A percentile compares a stretch with the other conserved stretches of the same genome.
Evolutionary conservation across 2,113 vertebrate species (phyloP).

Genomic region (Brevimyrus niger): DNA sequence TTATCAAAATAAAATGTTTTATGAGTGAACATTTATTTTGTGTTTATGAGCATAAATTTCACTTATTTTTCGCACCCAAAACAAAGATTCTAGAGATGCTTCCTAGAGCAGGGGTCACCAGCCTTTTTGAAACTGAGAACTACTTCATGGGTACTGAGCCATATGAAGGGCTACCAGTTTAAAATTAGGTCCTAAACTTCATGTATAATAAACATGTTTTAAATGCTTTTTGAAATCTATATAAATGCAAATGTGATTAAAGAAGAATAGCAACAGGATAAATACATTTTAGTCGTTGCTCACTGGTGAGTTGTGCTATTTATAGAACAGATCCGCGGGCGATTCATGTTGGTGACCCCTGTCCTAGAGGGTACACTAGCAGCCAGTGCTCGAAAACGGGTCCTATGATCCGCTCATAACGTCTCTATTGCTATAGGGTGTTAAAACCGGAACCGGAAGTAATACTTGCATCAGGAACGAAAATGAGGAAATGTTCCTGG

Average conservation of each 20-base stretch:
- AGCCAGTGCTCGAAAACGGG: not conserved
- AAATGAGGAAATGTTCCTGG: not conserved
- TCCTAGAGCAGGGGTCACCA: not conserved
- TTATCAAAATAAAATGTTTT: not conserved
- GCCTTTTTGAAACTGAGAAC: too few species aligned
- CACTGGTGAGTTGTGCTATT: too few species aligned
- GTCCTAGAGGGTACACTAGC: not conserved
- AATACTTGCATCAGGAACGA: not conserved
- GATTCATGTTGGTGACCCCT: too few species aligned
- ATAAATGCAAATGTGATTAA: too few species aligned
- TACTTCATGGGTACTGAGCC: too few species aligned
- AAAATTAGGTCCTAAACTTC: too few species aligned
- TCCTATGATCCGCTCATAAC: not conserved
- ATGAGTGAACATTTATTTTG: not conserved
- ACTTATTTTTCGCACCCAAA: not conserved
- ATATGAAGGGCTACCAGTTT: too few species aligned
- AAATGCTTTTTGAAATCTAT: too few species aligned
- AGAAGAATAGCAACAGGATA: too few species aligned
- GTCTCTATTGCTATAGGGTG: not conserved
- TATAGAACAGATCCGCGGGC: too few species aligned
- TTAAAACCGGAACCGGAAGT: conserved; percentile 14
- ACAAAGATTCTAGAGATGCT: not conserved
- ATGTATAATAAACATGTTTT: too few species aligned
- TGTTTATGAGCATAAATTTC: not conserved
- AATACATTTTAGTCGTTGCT: too few species aligned